Evolutionary conservation across 2,888 invertebrate species (phyloP).

Genomic region (Oithona nana): DNA sequence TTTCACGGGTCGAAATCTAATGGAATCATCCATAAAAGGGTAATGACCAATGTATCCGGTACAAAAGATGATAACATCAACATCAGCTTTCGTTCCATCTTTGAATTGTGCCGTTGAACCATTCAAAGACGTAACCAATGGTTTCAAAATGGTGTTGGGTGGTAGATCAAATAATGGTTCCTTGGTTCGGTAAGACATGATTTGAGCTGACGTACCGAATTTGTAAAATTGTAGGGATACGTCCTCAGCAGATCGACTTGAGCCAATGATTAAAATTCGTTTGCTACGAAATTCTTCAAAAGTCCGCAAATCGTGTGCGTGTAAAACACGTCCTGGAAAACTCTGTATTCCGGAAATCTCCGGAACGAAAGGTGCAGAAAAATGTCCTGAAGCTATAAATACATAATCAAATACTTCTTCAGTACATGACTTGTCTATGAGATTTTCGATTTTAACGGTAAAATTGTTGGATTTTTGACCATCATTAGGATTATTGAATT

Average conservation of each 20-base stretch:
- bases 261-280: slow-evolving; percentile 31
- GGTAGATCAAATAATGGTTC: too few relatives aligned
- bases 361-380: slow-evolving; percentile 29
- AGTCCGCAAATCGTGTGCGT: slow-evolving; percentile 23
- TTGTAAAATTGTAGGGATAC: slow-evolving; percentile 21
- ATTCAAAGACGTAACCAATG: slow-evolving; percentile 12
- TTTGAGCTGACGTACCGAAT: slow-evolving; percentile 18
- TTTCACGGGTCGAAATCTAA: background rate
- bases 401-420: slow-evolving; percentile 28
- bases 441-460: slow-evolving; percentile 21
- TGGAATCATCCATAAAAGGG: slow-evolving; percentile 14
- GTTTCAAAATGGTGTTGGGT: too few relatives aligned
- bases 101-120: slow-evolving; percentile 14
- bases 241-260: slow-evolving; percentile 33
- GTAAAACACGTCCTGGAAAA: slow-evolving; percentile 24
- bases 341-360: slow-evolving; percentile 27
- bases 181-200: slow-evolving; percentile 18
- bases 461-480: slow-evolving; percentile 26
- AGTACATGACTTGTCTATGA: background rate
- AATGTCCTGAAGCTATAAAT: slow-evolving; percentile 33
- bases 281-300: slow-evolving; percentile 23
- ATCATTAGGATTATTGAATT: slow-evolving; percentile 22
- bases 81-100: slow-evolving; percentile 16
- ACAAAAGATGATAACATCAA: slow-evolving; percentile 19
- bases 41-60: slow-evolving; percentile 19